Evolutionary conservation across 2,797 vertebrate species (phyloP).

Genomic region (Eupleurogrammus muticus): DNA sequence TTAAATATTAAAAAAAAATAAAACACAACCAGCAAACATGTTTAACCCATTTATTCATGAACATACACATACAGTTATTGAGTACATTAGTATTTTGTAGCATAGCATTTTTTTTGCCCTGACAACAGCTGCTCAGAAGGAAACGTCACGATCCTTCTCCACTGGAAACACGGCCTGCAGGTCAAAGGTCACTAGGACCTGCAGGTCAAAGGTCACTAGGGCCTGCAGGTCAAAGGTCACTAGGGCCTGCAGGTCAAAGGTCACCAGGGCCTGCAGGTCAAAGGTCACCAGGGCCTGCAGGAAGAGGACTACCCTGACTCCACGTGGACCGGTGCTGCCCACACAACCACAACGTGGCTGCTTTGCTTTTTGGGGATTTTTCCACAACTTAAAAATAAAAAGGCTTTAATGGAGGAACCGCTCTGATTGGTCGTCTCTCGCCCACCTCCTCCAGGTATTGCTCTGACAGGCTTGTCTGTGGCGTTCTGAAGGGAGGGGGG

Average conservation of each 20-base stretch:
- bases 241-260: no score
- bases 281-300: no score
- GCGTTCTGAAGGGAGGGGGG: slow-evolving; percentile 48
- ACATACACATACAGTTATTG: slow-evolving; percentile 87
- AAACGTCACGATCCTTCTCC: slow-evolving; percentile 54
- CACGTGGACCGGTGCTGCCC: slow-evolving; percentile 51
- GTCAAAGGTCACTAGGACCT: background rate
- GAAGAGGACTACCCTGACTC: slow-evolving; percentile 61
- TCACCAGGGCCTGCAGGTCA: no score
- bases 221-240: no score
- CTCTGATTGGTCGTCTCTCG: slow-evolving; percentile 28
- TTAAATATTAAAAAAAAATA: background rate
- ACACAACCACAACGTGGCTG: slow-evolving; percentile 41
- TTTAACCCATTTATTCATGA: slow-evolving; percentile 88
- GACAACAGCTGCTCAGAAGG: slow-evolving; percentile 86
- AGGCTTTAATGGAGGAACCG: slow-evolving; percentile 43
- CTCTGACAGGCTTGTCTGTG: slow-evolving; percentile 67
- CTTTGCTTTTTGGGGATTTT: no score
- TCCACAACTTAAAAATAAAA: slow-evolving; percentile 29
- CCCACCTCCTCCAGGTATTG: slow-evolving; percentile 62
- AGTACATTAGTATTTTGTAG: slow-evolving; percentile 89
- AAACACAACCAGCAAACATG: slow-evolving; percentile 38
- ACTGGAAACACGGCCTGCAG: slow-evolving; percentile 61
- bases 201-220: no score
- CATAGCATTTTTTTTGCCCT: slow-evolving; percentile 83